Percentiles rank a stretch among this genome's conserved stretches.
Evolutionary conservation across 2,888 invertebrate species (phyloP).

Genomic region (Cacoxenus indagator): DNA sequence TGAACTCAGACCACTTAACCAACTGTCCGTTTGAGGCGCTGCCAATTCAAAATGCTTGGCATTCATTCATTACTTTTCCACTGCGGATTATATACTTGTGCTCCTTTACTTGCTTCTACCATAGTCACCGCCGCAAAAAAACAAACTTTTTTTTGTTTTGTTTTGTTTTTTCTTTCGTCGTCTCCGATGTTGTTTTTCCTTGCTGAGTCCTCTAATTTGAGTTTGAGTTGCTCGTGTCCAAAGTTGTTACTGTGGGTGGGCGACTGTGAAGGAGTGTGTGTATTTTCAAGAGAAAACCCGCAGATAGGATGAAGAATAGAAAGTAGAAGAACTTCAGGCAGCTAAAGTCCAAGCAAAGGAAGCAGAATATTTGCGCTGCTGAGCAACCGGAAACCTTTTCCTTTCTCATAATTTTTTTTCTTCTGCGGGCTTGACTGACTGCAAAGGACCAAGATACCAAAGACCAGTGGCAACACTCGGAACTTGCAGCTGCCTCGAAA

Average conservation of each 20-base stretch:
- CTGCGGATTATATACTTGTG: slow-evolving; percentile 31
- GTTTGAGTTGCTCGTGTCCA: slow-evolving; percentile 59
- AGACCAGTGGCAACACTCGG: slow-evolving; percentile 30
- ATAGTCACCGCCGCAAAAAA: background rate
- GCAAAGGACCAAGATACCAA: slow-evolving; percentile 40
- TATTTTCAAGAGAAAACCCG: background rate
- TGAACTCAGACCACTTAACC: slow-evolving; percentile 7
- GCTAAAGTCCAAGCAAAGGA: slow-evolving; percentile 50
- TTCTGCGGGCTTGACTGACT: slow-evolving; percentile 29
- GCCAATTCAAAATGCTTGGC: slow-evolving; percentile 14
- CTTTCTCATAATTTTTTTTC: slow-evolving; percentile 28
- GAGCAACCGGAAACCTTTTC: slow-evolving; percentile 62
- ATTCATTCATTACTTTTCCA: slow-evolving; percentile 24
- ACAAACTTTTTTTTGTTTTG: background rate
- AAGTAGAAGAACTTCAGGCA: slow-evolving; percentile 16
- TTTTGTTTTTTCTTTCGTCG: background rate
- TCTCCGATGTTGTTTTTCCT: slow-evolving; percentile 4
- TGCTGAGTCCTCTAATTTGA: slow-evolving; percentile 59
- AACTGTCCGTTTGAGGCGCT: slow-evolving; percentile 11
- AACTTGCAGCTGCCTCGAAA: slow-evolving; percentile 23
- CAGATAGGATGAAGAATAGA: slow-evolving; percentile 25
- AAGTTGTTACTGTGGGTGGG: slow-evolving; percentile 13
- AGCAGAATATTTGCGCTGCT: slow-evolving; percentile 43
- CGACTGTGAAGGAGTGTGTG: background rate
- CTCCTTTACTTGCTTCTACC: slow-evolving; percentile 1